Evolutionary conservation across 2,113 vertebrate genomes (phyloP), one percentile per base, ranked within the genome.

Genomic region (Zingel zingel): DNA sequence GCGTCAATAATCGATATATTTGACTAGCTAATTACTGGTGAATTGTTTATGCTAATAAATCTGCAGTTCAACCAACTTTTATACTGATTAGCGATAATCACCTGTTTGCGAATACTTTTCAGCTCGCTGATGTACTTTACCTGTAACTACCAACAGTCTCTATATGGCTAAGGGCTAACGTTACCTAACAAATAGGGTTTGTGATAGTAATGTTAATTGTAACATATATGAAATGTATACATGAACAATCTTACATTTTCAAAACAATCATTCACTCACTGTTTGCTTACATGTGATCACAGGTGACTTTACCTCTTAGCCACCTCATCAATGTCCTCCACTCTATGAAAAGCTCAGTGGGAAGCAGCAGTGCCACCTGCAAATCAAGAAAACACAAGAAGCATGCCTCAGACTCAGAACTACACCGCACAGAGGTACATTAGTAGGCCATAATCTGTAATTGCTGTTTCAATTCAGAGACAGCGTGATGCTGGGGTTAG

Each of bases 271-370:
- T 67, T 59, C 4, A n/a, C 45, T 63, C 16, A 8, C 50, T 63
- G 19, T 36, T 53, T 64, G 21, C 9, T 47, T 33, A 13, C 59
- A 25, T 75, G 50, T 83, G 8, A 30, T 77, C 51, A 4, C 83
- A 99, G 98, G 97, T 99, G 91, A 99, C 98, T 18, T 95, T 99
- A 85, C 97, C 97, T 80, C 91, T 99, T 36, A 99, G 97, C 94
- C 97, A 99, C 90, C 96, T 99, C 89, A 97, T 99, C 92, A 99
- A 96, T 92, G 96, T 97, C 84, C 96, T 99, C 78, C 97, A 99
- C 91, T 96, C 96, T 59, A 94, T 98, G 57, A 99, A 97, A 95
- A 97, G 58, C 53, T 91, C 96, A 33, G 88, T 94, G 61, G 51
- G 91, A 63, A 77, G 93, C 83, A 89, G 95, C 65, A 68, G 48